Conservation (phyloP, 2,797 vertebrate genomes). For the Tadarida brasiliensis region DNA sequence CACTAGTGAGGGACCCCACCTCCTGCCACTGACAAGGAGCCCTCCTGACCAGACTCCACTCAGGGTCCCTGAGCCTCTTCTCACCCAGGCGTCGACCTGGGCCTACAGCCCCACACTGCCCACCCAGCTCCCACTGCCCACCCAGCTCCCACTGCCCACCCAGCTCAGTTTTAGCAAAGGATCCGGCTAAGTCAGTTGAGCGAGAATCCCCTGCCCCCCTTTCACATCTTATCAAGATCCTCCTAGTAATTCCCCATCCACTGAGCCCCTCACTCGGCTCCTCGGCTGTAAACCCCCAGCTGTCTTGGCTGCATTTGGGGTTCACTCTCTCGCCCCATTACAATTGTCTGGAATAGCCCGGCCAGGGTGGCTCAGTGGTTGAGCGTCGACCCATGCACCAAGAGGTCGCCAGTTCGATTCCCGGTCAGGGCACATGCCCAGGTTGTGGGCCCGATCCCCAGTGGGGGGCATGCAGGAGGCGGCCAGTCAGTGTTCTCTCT, state of each 20-base stretch:
- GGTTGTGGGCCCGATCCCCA: too few relatives aligned
- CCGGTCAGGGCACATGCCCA: too few relatives aligned
- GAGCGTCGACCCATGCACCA: too few relatives aligned
- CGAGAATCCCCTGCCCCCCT: fast-evolving
- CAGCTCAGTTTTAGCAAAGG: background rate
- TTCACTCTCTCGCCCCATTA: background rate
- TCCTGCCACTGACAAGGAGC: background rate
- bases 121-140: background rate
- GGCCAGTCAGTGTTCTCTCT: too few relatives aligned
- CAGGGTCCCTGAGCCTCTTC: too few relatives aligned
- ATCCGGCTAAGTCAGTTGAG: fast-evolving
- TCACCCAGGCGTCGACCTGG: fast-evolving
- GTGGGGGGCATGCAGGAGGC: too few relatives aligned
- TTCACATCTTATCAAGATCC: fast-evolving
- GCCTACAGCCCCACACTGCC: background rate
- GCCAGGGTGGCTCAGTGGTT: too few relatives aligned
- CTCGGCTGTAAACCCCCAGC: background rate
- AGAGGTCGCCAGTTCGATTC: too few relatives aligned
- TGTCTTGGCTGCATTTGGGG: background rate
- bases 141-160: background rate
- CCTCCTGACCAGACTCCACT: fast-evolving
- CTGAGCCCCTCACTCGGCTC: fast-evolving
- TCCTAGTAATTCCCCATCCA: fast-evolving
- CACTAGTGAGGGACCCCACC: background rate
- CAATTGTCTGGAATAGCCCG: background rate